Conservation (phyloP, 2,797 vertebrate species). For the Lepilemur ruficaudatus region DNA sequence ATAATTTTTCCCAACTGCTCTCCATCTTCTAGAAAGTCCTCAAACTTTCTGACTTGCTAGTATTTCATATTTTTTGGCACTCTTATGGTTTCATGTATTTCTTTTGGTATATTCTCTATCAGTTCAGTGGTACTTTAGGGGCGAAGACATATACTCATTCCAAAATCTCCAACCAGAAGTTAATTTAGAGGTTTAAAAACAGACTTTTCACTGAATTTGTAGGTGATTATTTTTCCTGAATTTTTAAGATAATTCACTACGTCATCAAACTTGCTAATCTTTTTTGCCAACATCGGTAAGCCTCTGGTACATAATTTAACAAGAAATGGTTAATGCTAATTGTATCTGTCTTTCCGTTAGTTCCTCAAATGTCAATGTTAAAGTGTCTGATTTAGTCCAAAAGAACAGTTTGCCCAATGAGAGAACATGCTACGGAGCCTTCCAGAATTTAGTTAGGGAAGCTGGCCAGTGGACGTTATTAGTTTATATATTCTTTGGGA, state of each 20-base stretch:
- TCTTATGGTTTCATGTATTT: background rate
- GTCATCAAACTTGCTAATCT: background rate
- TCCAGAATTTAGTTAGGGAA: background rate
- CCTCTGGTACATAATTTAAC: background rate
- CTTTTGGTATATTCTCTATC: background rate
- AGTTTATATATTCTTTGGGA: background rate
- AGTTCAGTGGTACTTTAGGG: background rate
- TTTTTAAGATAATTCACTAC: background rate
- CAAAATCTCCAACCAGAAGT: background rate
- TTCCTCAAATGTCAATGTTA: background rate
- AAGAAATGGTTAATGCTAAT: background rate
- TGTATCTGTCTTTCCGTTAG: background rate
- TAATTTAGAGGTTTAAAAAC: background rate
- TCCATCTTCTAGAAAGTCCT: background rate
- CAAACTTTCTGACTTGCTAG: background rate
- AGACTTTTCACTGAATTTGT: background rate
- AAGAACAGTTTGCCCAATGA: background rate
- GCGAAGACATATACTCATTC: background rate
- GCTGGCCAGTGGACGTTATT: background rate
- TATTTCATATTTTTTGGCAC: background rate
- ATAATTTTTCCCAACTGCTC: background rate
- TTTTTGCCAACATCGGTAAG: background rate
- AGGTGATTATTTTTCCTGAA: background rate
- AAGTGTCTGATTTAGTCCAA: background rate
- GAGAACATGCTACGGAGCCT: background rate